phyloP scores from a whole-genome alignment of 92 coral and sea anemone genomes.

The Parazoanthus atlanticus region DNA sequence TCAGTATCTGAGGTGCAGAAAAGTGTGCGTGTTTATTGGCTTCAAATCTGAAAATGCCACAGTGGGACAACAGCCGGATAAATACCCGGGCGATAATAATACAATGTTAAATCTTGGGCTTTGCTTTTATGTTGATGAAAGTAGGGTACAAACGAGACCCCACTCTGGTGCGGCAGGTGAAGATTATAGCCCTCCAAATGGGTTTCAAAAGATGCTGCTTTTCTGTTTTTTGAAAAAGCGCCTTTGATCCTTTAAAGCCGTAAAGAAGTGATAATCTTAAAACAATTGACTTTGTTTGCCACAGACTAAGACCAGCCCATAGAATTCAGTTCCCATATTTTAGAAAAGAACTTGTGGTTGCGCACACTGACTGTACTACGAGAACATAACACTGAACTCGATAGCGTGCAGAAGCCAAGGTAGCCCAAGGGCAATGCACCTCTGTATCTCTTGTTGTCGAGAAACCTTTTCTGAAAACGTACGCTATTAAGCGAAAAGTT shows the following conservation, averaged over 20 bases:
- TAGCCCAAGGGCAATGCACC: constrained; percentile 7
- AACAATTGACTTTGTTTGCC: background rate
- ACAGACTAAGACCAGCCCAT: background rate
- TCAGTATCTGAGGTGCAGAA: background rate
- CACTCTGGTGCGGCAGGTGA: background rate
- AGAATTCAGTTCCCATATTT: background rate
- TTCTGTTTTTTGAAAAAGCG: background rate
- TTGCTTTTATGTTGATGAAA: background rate
- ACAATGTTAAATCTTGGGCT: background rate
- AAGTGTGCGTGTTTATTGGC: background rate
- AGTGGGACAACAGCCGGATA: constrained; percentile 13
- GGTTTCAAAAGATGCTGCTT: background rate
- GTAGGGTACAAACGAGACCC: background rate
- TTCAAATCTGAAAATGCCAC: background rate
- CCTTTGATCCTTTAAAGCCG: background rate
- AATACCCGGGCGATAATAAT: constrained; percentile 4
- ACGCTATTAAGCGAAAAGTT: background rate
- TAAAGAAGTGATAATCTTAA: background rate
- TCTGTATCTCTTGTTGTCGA: background rate
- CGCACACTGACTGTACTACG: background rate
- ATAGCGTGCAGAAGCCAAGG: background rate
- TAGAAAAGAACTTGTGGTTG: background rate
- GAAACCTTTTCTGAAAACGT: background rate
- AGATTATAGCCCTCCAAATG: background rate
- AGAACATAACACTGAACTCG: constrained; percentile 12